Evolutionary conservation across 2,113 vertebrate genomes (phyloP).

Genomic region (Oncorhynchus clarkii): DNA sequence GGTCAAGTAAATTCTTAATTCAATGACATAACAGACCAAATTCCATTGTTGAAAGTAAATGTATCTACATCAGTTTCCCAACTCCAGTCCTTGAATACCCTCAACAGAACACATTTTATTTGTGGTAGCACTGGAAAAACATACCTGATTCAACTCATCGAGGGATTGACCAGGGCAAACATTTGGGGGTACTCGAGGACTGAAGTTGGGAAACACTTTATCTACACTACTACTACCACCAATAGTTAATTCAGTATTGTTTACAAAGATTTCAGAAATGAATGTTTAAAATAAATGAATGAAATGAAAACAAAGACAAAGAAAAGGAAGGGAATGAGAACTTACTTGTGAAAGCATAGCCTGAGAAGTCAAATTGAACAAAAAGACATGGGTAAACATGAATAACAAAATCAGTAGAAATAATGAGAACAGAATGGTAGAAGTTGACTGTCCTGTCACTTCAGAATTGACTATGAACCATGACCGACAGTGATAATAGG

Average conservation of each 20-base stretch:
- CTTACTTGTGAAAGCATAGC: slow-evolving; percentile 92
- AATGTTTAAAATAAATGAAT: slow-evolving; percentile 24
- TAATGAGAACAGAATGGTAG: slow-evolving; percentile 61
- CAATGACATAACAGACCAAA: too few species aligned
- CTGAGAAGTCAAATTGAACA: slow-evolving; percentile 87
- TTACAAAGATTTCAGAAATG: slow-evolving; percentile 2
- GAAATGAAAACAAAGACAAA: slow-evolving; percentile 31
- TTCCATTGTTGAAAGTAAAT: too few species aligned
- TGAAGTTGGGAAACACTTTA: too few species aligned
- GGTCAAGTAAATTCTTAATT: background rate
- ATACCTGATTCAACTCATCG: too few species aligned
- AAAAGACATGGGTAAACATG: slow-evolving; percentile 75
- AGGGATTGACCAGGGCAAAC: too few species aligned
- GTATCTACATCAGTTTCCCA: too few species aligned
- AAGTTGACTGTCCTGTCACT: slow-evolving; percentile 26
- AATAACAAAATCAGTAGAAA: slow-evolving; percentile 67
- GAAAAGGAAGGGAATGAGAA: slow-evolving; percentile 60
- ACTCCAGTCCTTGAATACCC: too few species aligned
- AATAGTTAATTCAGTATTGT: background rate
- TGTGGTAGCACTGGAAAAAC: too few species aligned
- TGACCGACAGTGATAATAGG: background rate
- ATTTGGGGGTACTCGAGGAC: too few species aligned
- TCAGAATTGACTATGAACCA: background rate
- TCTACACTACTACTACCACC: too few species aligned
- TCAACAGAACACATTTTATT: too few species aligned